A percentile compares a stretch with the other conserved stretches of the same genome.
phyloP scores from a whole-genome alignment of 2,797 vertebrate species.

The Coranthus polyacanthus region DNA sequence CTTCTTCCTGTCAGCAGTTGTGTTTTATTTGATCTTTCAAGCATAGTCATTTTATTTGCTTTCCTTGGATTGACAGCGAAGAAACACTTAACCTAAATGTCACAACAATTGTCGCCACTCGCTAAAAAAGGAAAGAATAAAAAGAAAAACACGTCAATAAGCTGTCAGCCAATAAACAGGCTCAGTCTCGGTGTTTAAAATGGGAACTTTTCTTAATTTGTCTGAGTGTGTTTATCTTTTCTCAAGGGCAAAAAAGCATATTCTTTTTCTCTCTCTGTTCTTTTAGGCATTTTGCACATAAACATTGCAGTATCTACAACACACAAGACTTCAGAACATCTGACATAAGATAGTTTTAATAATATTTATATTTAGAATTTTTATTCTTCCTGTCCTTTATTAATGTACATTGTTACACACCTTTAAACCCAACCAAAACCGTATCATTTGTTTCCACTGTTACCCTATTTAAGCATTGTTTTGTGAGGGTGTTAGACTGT shows the following conservation, averaged over 20 bases:
- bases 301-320: too few species aligned
- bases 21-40: conserved; percentile 9
- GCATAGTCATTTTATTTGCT: conserved; percentile 2
- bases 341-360: too few species aligned
- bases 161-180: conserved; percentile 16
- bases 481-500: too few species aligned
- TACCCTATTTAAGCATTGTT: too few species aligned
- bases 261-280: conserved; percentile 1
- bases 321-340: too few species aligned
- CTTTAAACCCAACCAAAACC: too few species aligned
- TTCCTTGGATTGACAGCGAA: conserved; percentile 14
- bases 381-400: too few species aligned
- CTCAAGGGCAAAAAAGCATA: too few species aligned
- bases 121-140: neutral
- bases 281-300: too few species aligned
- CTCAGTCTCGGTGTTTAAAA: neutral
- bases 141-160: neutral
- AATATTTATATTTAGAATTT: too few species aligned
- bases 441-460: too few species aligned
- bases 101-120: conserved; percentile 14
- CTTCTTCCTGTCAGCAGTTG: neutral
- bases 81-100: conserved; percentile 25
- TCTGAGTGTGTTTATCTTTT: neutral
- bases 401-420: too few species aligned
- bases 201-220: neutral